These are phyloP conservation scores for Monarcha castaneiventris DNA, from an alignment of 2,113 vertebrate species.

Conservation along the genomic window DNA sequence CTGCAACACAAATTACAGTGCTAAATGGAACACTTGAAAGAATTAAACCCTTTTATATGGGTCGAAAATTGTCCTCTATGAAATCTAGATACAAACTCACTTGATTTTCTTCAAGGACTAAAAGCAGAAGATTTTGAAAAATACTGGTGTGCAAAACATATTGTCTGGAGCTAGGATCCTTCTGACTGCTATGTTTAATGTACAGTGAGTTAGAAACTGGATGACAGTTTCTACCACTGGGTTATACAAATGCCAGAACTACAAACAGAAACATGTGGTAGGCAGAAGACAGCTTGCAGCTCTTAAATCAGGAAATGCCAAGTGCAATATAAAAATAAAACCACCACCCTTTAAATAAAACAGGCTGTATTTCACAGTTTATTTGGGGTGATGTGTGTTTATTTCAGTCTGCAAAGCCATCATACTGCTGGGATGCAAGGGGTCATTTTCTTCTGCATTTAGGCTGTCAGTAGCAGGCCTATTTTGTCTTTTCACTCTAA, in stretches of 20 bases:
- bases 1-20: background rate
- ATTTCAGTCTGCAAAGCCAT: background rate
- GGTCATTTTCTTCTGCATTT: background rate
- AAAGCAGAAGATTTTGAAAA: background rate
- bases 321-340: constrained; percentile 28
- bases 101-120: background rate
- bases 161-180: background rate
- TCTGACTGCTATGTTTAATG: background rate
- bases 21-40: background rate
- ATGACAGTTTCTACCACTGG: background rate
- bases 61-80: background rate
- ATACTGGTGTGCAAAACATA: background rate
- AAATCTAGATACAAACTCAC: background rate
- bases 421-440: background rate
- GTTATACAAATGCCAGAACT: constrained; percentile 18
- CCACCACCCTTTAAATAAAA: constrained; percentile 23
- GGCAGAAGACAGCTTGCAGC: constrained; percentile 12
- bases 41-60: background rate
- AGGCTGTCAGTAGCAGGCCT: background rate
- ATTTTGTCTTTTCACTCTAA: background rate
- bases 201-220: constrained; percentile 1
- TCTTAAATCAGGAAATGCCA: constrained; percentile 16
- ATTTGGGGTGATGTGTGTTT: constrained; percentile 3
- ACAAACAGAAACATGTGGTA: constrained; percentile 37
- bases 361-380: background rate